phyloP scores from a whole-genome alignment of 2,888 invertebrate species.

The Caenorhabditis sinica region DNA sequence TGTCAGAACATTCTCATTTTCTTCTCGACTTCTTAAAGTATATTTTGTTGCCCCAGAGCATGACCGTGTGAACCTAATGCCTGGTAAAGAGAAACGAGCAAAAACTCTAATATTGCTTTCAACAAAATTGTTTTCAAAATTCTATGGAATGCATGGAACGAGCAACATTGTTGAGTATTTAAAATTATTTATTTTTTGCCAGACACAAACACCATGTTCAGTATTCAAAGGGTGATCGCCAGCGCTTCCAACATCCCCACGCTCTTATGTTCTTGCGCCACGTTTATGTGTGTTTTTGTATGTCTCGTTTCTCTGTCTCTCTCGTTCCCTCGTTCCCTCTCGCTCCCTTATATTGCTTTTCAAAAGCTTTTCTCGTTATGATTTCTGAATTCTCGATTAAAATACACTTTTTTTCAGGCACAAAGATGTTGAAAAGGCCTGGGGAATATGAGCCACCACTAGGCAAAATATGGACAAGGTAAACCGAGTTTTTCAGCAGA shows the following conservation, averaged over 20 bases:
- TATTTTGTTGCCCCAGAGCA: too few species aligned
- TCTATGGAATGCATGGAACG: too few species aligned
- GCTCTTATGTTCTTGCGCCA: constrained; percentile 32
- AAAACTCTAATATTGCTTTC: too few species aligned
- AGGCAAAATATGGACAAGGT: constrained; percentile 78
- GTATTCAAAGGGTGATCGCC: constrained; percentile 46
- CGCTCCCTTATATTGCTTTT: neutral
- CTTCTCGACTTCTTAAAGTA: too few species aligned
- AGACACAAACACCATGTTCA: constrained; percentile 16
- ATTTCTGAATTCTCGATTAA: constrained; percentile 26
- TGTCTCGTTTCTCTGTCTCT: neutral
- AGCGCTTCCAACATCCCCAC: constrained; percentile 22
- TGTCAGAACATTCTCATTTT: too few species aligned
- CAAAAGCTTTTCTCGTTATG: neutral
- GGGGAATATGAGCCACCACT: constrained; percentile 71
- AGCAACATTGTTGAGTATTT: too few species aligned
- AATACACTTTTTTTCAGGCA: neutral
- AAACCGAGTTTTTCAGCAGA: constrained; percentile 1
- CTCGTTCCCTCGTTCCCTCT: neutral
- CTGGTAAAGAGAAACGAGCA: too few species aligned
- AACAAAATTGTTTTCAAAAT: too few species aligned
- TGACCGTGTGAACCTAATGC: too few species aligned
- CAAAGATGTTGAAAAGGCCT: constrained; percentile 67
- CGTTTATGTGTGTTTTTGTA: constrained; percentile 37
- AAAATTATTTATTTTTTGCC: neutral